phyloP scores from a whole-genome alignment of 2,113 vertebrate species.

The Girardinichthys multiradiatus region DNA sequence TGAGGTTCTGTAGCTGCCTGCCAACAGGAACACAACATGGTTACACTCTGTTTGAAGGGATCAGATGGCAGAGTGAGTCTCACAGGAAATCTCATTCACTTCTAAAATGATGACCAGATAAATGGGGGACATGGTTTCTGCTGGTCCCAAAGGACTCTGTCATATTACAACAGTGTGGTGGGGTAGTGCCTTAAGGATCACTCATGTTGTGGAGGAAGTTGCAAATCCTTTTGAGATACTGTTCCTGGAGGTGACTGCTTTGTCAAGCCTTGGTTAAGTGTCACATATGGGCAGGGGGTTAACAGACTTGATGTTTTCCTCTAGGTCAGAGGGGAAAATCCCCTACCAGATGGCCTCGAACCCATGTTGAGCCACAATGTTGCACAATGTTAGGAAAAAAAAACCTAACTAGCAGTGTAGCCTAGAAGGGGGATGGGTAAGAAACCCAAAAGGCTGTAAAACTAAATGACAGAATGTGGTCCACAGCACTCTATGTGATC shows the following conservation, averaged over 20 bases:
- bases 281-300: conserved; percentile 47
- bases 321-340: conserved; percentile 48
- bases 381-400: conserved; percentile 16
- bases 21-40: conserved; percentile 30
- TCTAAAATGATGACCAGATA: conserved; percentile 51
- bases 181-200: conserved; percentile 17
- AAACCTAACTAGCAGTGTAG: conserved; percentile 42
- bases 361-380: conserved; percentile 24
- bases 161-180: conserved; percentile 17
- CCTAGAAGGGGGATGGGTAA: conserved; percentile 35
- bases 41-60: conserved; percentile 26
- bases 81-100: conserved; percentile 47
- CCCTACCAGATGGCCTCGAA: conserved; percentile 59
- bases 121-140: conserved; percentile 25
- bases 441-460: conserved; percentile 43
- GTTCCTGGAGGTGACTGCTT: conserved; percentile 48
- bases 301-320: conserved; percentile 48
- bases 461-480: conserved; percentile 43
- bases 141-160: conserved; percentile 18
- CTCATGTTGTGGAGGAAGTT: conserved; percentile 37
- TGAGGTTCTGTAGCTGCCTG: conserved; percentile 34
- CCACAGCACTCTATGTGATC: conserved; percentile 40
- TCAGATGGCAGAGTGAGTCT: conserved; percentile 42
- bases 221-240: conserved; percentile 35
- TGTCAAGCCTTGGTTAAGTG: conserved; percentile 54